phyloP scores from a whole-genome alignment of 2,113 vertebrate genomes.

The Ardeotis arabs region DNA sequence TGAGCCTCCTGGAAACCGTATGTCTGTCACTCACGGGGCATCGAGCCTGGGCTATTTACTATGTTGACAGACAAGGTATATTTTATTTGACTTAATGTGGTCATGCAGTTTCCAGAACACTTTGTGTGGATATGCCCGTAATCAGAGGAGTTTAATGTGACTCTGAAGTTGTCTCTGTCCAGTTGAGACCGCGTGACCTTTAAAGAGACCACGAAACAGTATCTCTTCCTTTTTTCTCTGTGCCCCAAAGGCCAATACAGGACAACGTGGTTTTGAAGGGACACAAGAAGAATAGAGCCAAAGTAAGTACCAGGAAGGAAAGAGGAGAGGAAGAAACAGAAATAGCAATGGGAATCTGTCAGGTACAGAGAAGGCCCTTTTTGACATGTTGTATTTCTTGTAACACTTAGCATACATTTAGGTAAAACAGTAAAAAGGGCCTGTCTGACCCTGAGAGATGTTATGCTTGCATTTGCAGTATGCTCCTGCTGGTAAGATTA shows the following conservation, averaged over 20 bases:
- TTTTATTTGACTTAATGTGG: background rate
- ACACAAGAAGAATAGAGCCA: background rate
- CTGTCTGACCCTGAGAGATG: background rate
- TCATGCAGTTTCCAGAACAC: background rate
- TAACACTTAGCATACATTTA: background rate
- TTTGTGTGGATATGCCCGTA: background rate
- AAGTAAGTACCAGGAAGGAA: conserved; percentile 3
- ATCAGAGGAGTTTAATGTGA: background rate
- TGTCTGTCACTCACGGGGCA: background rate
- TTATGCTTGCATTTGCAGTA: background rate
- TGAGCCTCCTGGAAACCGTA: background rate
- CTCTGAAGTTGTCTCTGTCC: conserved; percentile 2
- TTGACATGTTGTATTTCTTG: background rate
- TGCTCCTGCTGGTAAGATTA: background rate
- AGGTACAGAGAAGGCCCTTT: background rate
- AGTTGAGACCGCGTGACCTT: background rate
- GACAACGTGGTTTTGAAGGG: conserved; percentile 13
- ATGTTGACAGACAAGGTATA: background rate
- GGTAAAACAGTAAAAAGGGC: background rate
- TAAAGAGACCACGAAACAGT: background rate
- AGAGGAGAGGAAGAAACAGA: background rate
- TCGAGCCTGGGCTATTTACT: background rate
- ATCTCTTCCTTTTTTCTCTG: background rate
- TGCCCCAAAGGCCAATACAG: background rate
- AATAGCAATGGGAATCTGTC: background rate